Evolutionary conservation across 2,113 vertebrate genomes (phyloP), one percentile per base, ranked within the genome.

Genomic region (Scomber japonicus): DNA sequence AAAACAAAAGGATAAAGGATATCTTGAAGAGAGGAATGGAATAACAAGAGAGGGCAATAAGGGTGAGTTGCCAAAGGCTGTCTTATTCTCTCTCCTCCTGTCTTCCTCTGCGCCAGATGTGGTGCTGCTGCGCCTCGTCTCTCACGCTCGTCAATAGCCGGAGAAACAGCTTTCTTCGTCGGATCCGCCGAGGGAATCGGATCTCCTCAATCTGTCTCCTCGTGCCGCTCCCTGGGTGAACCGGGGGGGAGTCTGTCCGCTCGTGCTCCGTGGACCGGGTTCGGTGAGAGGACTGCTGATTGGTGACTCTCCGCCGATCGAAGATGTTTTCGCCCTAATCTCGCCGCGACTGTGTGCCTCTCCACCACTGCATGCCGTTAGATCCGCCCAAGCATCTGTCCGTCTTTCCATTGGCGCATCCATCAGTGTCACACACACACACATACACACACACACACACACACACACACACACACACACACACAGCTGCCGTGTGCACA

Each of bases 351-450:
- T 95, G 91, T 91, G 91, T 78, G 82, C 93, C 68, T 93, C 93
- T 92, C 90, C 86, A 89, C 93, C 94, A 82, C 94, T 84, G 93
- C 92, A 88, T 92, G 92, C 96, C 86, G 95, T 95, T 96, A 95
- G 96, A 96, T 96, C 97, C 97, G 96, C 98, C 98, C 97, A 91
- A 96, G 96, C 97, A 98, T 98, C 97, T 98, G 97, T 96, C 98
- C 93, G 95, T 97, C 97, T 96, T 90, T 95, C 97, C 97, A 96
- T 94, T 95, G 96, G 96, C 93, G 96, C 96, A 97, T 97, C 97
- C 96, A 96, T 97, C 97, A 97, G 96, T 97, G 97, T 97, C 97
- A 95, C 94, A 72, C 91, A 85, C 88, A 81, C 69, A 83, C 75
- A 80, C 49, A 65, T 75, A 60, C 48, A 31, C 50, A 54, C 67